These are phyloP conservation scores for Pedetes capensis DNA, from an alignment of 2,113 vertebrate genomes.

Conservation along the genomic window DNA sequence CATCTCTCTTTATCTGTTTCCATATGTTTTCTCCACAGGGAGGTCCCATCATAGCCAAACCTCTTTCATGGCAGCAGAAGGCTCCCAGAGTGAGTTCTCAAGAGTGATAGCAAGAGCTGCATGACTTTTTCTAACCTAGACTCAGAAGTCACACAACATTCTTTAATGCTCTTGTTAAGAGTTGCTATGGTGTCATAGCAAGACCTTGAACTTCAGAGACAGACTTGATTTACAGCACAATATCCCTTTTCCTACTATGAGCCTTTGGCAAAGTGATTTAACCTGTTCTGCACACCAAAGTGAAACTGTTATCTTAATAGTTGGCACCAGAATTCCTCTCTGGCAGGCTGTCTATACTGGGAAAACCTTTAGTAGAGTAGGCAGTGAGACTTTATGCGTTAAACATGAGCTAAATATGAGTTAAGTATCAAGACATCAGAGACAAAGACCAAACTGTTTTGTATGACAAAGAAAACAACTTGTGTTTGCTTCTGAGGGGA, in stretches of 20 bases:
- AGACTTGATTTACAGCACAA: not conserved
- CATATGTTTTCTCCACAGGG: not conserved
- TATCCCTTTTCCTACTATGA: not conserved
- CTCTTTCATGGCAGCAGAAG: not conserved
- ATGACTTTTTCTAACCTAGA: not conserved
- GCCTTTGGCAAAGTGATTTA: not conserved
- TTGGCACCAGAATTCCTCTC: not conserved
- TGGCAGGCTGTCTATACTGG: not conserved
- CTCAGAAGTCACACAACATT: not conserved
- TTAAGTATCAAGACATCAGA: not conserved
- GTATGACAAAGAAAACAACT: not conserved
- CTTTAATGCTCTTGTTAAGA: not conserved
- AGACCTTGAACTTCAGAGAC: not conserved
- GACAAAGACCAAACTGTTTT: not conserved
- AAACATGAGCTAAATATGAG: not conserved
- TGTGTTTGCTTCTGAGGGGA: not conserved
- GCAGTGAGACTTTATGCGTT: not conserved
- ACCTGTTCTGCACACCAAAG: not conserved
- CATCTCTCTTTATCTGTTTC: not conserved
- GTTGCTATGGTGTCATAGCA: not conserved
- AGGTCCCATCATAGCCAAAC: not conserved
- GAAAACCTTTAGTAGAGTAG: constrained; percentile 17
- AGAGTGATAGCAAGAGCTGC: not conserved
- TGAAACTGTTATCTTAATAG: constrained; percentile 37
- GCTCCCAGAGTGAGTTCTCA: not conserved